Evolutionary conservation across 2,113 vertebrate genomes (phyloP), one percentile per base, ranked within the genome.

Genomic region (Cyprinodon brontotheroides): DNA sequence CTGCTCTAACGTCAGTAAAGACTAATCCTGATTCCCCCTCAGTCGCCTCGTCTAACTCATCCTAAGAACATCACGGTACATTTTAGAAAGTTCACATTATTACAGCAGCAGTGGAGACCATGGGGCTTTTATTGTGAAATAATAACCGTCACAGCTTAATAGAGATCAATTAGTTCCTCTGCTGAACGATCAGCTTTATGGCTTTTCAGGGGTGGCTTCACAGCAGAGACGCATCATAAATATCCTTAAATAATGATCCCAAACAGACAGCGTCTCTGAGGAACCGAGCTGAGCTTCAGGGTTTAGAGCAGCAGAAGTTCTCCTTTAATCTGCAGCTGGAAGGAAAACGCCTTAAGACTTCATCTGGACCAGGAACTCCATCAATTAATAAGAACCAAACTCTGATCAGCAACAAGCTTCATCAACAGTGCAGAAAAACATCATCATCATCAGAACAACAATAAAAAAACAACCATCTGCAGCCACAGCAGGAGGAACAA

Each of bases 301-400:
- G 17, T 57, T 9, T 41, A 41, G 4, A 57, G 57, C 70, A 72
- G 53, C 64, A 48, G 57, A 41, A 12, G 22, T 37, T 40, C 41
- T 20, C 63, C 40, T 48, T 61, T 63, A 75, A 68, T 22, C 8
- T 45, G 1, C 48, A 45, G 36, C 77, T 1, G 47, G 48, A 20
- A 68, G 63, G 61, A 82, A 9, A 40, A 43, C 29, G 77, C 53
- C 41, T 77, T 84, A 83, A 85, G 84, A 89, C 87, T 82, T 86
- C 79, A 83, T 78, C 68, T 61, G 77, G 79, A 71, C 61, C 53
- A 79, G 57, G 15, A 29, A 61, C n/a, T 20, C 57, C 12, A 72
- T 47, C 60, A 6, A 36, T 68, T 17, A 50, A 5, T 71, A 59
- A 85, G 40, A 65, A 68, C 81, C 62, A 78, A 22, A 29, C 29